These are phyloP conservation scores for Hepsetus odoe DNA, from an alignment of 2,113 vertebrate species.

Conservation along the genomic window DNA sequence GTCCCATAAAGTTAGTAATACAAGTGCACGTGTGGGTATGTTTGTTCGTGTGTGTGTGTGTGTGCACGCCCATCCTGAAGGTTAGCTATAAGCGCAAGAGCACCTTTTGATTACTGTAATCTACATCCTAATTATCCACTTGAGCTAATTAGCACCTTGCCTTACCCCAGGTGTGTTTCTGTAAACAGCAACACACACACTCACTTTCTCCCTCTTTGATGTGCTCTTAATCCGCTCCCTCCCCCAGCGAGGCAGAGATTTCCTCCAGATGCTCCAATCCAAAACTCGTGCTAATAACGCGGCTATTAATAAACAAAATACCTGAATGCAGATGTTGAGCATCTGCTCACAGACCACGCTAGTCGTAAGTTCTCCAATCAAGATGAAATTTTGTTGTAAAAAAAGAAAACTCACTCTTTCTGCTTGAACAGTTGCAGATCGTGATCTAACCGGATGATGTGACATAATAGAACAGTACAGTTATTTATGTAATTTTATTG, in stretches of 20 bases:
- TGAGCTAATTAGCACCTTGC: constrained; percentile 92
- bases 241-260: constrained; percentile 71
- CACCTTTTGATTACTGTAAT: constrained; percentile 89
- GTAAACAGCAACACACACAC: constrained; percentile 78
- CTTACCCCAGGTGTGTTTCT: constrained; percentile 89
- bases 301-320: constrained; percentile 36
- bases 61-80: constrained; percentile 32
- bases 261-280: constrained; percentile 26
- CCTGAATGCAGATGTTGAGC: constrained; percentile 25
- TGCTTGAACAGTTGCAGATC: too few species aligned
- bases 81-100: constrained; percentile 82
- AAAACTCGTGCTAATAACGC: constrained; percentile 24
- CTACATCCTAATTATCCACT: constrained; percentile 92
- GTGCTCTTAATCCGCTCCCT: constrained; percentile 49
- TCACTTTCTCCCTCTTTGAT: constrained; percentile 82
- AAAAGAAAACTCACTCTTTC: too few species aligned
- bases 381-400: too few species aligned
- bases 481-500: background rate
- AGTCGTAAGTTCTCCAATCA: too few species aligned
- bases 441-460: too few species aligned
- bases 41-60: constrained; percentile 19
- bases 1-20: background rate
- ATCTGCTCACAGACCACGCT: background rate
- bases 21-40: constrained; percentile 4
- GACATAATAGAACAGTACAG: too few species aligned